Conservation (phyloP, 2,113 vertebrate genomes). For the Columbina picui region DNA sequence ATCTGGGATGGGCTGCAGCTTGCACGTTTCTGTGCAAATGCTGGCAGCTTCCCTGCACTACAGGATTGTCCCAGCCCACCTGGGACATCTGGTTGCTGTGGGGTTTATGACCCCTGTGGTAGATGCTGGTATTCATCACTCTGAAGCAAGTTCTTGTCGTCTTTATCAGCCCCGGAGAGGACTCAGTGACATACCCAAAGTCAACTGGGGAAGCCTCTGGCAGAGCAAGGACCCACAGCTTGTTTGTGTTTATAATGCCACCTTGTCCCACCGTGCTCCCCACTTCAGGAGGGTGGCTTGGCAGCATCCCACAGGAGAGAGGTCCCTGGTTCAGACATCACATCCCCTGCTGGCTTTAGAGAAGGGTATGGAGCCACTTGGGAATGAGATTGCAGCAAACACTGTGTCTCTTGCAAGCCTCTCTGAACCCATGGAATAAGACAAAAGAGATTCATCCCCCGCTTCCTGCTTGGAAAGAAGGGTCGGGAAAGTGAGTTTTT, state of each 20-base stretch:
- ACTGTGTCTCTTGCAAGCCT: background rate
- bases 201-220: background rate
- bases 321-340: background rate
- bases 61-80: background rate
- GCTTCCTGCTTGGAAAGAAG: conserved; percentile 76
- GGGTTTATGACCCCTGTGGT: background rate
- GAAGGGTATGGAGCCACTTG: background rate
- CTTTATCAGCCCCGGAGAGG: background rate
- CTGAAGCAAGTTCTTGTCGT: background rate
- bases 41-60: background rate
- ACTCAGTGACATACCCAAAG: background rate
- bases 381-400: background rate
- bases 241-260: background rate
- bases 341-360: background rate
- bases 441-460: conserved; percentile 82
- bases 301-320: background rate
- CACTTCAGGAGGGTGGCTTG: accelerated
- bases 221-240: background rate
- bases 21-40: background rate
- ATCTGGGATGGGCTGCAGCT: background rate
- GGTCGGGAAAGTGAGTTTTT: conserved; percentile 79
- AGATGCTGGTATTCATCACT: background rate
- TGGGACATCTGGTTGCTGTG: background rate
- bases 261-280: background rate
- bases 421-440: conserved; percentile 14